phyloP scores from a whole-genome alignment of 2,113 vertebrate species.

The Neoarius graeffei region DNA sequence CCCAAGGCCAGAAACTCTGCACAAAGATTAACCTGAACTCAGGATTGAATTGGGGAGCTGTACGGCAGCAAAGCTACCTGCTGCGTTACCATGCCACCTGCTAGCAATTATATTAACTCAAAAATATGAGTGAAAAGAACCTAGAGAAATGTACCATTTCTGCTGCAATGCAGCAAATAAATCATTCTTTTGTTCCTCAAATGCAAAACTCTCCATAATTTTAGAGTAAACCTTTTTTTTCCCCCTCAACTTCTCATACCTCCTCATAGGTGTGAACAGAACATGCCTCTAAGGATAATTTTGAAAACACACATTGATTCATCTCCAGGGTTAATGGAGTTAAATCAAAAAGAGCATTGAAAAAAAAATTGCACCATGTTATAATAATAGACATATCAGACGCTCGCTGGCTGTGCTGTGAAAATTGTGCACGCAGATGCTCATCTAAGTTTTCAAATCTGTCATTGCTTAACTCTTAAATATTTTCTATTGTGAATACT shows the following conservation, averaged over 20 bases:
- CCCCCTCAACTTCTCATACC: not conserved
- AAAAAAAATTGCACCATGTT: not conserved
- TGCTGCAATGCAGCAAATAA: constrained; percentile 2
- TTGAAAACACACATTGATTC: not conserved
- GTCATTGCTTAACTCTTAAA: too few relatives aligned
- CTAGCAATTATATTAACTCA: constrained; percentile 28
- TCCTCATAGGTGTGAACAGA: not conserved
- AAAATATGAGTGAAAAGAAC: not conserved
- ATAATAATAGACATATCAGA: too few relatives aligned
- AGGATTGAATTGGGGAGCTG: not conserved
- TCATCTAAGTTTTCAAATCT: too few relatives aligned
- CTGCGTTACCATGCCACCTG: constrained; percentile 5
- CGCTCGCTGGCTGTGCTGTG: too few relatives aligned
- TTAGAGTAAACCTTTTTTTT: not conserved
- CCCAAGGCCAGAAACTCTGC: not conserved
- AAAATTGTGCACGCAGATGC: too few relatives aligned
- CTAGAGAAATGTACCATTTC: not conserved
- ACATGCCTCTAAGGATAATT: not conserved
- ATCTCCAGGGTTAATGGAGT: not conserved
- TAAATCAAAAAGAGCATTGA: not conserved
- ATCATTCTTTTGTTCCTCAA: not conserved
- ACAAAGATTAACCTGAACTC: not conserved
- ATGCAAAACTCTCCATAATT: constrained; percentile 1
- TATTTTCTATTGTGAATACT: too few relatives aligned
- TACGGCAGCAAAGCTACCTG: constrained; percentile 1